These are phyloP conservation scores for Rhagonycha lutea DNA, from an alignment of 2,888 invertebrate genomes.

Conservation along the genomic window DNA sequence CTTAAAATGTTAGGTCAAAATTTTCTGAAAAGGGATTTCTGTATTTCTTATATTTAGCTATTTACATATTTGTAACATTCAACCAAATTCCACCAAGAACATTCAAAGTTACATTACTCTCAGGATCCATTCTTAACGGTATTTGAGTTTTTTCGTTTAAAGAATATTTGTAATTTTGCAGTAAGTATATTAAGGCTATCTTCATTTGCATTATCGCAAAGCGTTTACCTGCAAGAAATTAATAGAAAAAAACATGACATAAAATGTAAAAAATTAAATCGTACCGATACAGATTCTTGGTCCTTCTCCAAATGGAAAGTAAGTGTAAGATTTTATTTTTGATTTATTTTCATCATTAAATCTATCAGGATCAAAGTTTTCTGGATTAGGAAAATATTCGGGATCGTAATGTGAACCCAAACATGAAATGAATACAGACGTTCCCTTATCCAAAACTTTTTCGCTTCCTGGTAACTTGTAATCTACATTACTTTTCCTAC, in stretches of 20 bases:
- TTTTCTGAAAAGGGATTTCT: too few relatives aligned
- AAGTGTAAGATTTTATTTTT: slow-evolving; percentile 33
- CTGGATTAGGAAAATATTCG: slow-evolving; percentile 44
- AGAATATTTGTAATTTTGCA: background rate
- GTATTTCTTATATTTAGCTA: too few relatives aligned
- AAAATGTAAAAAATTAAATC: background rate
- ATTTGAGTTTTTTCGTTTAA: background rate
- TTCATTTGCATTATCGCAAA: slow-evolving; percentile 47
- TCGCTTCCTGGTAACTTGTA: background rate
- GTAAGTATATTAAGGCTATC: slow-evolving; percentile 33
- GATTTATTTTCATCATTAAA: slow-evolving; percentile 39
- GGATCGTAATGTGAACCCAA: slow-evolving; percentile 10
- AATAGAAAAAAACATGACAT: background rate
- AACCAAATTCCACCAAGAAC: background rate
- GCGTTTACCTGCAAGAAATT: slow-evolving; percentile 28
- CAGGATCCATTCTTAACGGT: background rate
- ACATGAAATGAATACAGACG: background rate
- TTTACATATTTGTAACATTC: background rate
- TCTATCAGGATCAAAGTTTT: slow-evolving; percentile 47
- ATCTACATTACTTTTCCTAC: background rate
- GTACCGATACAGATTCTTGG: slow-evolving; percentile 30
- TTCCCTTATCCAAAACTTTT: background rate
- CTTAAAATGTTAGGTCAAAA: too few relatives aligned
- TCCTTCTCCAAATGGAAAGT: slow-evolving; percentile 42
- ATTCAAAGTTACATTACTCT: background rate